Evolutionary conservation across 2,797 vertebrate species (phyloP), one percentile per base, ranked within the genome.

Genomic region (Dendrocincla tyrannina): DNA sequence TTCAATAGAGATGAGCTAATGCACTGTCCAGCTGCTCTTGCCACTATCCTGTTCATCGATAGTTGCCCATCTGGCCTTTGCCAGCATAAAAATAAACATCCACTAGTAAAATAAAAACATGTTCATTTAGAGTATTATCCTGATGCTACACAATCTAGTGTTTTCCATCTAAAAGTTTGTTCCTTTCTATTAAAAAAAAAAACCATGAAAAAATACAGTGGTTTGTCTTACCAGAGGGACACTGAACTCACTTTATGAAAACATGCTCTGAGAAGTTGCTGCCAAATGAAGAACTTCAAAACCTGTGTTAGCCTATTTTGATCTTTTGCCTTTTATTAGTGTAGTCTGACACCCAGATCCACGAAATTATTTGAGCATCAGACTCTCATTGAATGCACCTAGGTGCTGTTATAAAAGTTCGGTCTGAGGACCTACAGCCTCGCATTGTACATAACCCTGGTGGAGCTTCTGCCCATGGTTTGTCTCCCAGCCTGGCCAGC

Each of bases 351-450:
- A 5, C 7, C 27, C 5, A 4, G 33, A 17, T 20, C 25, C 25
- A 12, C 19, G 32, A 11, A 39, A n/a, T 3, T 30, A 22, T 14
- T 14, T 2, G 53, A 55, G n/a, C 5, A 33, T 58, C 24, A 19
- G 67, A 24, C 52, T 66, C 30, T 5, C 13, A 2, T 0, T 44
- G 46, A 55, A 55, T 4, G 10, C 35, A 11, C 30, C 17, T 11
- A 25, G 49, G 16, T 7, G 10, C n/a, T 4, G 0, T 5, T 17
- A 1, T 0, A 10, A 18, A 24, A 30, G 5, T 33, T 64, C 3
- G 25, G 4, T 17, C 41, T 7, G 50, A 52, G 62, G 13, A 5
- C 78, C 20, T 53, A 13, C 52, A 12, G 78, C 46, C 85, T 49
- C 2, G 18, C 32, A 0, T 4, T 2, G 50, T 0, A 35, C 13